Conservation (phyloP, 2,113 vertebrate species). For the Apodemus speciosus region DNA sequence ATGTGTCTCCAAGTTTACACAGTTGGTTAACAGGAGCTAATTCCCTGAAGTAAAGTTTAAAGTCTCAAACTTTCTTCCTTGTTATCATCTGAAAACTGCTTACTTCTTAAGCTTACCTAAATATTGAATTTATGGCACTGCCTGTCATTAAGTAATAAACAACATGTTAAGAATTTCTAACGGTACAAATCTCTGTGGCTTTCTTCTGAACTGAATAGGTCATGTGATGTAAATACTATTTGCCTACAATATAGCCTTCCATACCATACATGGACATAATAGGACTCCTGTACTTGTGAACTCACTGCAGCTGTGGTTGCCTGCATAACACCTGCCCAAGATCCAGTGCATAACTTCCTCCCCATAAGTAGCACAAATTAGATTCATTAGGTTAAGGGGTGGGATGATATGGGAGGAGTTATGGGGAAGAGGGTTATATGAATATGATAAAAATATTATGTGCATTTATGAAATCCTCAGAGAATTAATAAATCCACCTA, state of each 20-base stretch:
- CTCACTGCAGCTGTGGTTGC: background rate
- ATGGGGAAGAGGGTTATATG: background rate
- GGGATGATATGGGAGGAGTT: background rate
- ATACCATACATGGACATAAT: background rate
- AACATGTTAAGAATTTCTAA: background rate
- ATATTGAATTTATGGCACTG: background rate
- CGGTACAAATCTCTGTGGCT: background rate
- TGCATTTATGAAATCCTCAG: background rate
- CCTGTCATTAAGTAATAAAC: background rate
- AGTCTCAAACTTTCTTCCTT: conserved; percentile 3
- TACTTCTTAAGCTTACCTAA: background rate
- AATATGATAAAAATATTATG: background rate
- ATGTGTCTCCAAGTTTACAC: background rate
- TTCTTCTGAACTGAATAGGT: background rate
- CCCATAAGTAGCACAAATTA: background rate
- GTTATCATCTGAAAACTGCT: background rate
- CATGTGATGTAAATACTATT: background rate
- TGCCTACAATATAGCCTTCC: background rate
- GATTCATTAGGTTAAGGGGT: background rate
- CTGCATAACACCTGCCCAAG: background rate
- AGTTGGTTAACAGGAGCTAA: background rate
- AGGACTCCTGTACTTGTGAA: background rate
- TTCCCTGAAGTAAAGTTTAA: background rate
- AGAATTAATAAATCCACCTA: background rate
- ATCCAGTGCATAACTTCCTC: background rate